Evolutionary conservation across 2,113 vertebrate genomes (phyloP).

Genomic region (Nanorana parkeri): DNA sequence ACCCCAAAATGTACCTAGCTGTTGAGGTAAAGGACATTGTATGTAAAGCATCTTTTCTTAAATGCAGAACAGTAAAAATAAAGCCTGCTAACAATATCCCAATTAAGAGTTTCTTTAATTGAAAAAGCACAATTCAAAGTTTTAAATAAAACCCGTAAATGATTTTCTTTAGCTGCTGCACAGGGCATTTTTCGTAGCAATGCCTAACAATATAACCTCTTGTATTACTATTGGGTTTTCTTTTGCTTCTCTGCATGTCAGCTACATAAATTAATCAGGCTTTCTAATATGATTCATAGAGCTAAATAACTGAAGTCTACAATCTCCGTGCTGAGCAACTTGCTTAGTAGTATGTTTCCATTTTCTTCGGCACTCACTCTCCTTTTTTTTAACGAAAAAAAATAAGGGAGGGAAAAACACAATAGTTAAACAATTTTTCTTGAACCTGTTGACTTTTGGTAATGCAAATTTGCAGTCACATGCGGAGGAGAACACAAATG

Average conservation of each 20-base stretch:
- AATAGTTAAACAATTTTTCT: conserved; percentile 25
- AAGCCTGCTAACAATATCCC: no score
- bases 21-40: no score
- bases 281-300: conserved; percentile 24
- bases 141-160: not conserved
- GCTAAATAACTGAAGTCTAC: conserved; percentile 26
- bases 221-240: not conserved
- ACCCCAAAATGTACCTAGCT: no score
- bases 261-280: conserved; percentile 24
- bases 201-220: no score
- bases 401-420: conserved; percentile 10
- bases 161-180: not conserved
- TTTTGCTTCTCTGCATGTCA: not conserved
- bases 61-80: no score
- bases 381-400: conserved; percentile 2
- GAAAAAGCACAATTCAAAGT: not conserved
- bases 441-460: conserved; percentile 44
- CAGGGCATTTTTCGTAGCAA: no score
- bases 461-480: conserved; percentile 41
- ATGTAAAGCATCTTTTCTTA: no score
- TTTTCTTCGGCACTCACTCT: not conserved
- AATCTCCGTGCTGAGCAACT: conserved; percentile 9
- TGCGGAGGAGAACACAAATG: conserved; percentile 41
- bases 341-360: conserved; percentile 23
- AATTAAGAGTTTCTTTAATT: no score